Evolutionary conservation across 2,888 invertebrate species (phyloP), one percentile per base, ranked within the genome.

Genomic region (Malthinus seriepunctatus): DNA sequence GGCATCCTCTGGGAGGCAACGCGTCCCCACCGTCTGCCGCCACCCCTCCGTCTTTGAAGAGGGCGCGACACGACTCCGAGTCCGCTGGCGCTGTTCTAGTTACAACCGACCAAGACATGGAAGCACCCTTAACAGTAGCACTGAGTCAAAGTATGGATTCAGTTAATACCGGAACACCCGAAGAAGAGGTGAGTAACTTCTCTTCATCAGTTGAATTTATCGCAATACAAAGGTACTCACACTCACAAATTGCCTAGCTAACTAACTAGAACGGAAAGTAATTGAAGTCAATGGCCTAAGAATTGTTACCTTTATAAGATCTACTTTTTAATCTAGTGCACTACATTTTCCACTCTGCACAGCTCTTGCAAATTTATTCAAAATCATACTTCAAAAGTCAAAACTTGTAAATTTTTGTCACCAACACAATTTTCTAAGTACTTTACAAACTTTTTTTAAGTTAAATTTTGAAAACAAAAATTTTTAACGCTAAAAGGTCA

Each of bases 81-180:
- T 67, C 69, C 63, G 65, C 69, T 60, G 64, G 66, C 59, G 51
- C 64, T 73, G 64, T 69, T 69, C 65, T 68, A 68, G 66, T 67
- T 73, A 67, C 70, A 69, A 62, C 67, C 67, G 76, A 80, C 72
- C 80, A 80, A 77, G 80, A 81, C 76, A 86, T 86, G 82, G 87
- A 87, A 78, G 86, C 88, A 69, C 83, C 87, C 68, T 85, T 87
- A 69, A 85, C 87, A 76, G 84, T 89, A 78, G 90, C 93, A 75
- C 86, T 93, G 76, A 95, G 95, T 79, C 95, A 96, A 83, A 95
- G 95, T 84, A 95, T 96, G 95, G 96, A 96, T 84, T 95, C 95
- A 74, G 96, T 96, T 79, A 95, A 95, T 83, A 95, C 95, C 72
- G 89, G 90, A 77, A 91, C 93, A 79, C 91, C 94, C 79, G 96